phyloP scores from a whole-genome alignment of 1,140 invertebrate species.

The Bombus huntii region DNA sequence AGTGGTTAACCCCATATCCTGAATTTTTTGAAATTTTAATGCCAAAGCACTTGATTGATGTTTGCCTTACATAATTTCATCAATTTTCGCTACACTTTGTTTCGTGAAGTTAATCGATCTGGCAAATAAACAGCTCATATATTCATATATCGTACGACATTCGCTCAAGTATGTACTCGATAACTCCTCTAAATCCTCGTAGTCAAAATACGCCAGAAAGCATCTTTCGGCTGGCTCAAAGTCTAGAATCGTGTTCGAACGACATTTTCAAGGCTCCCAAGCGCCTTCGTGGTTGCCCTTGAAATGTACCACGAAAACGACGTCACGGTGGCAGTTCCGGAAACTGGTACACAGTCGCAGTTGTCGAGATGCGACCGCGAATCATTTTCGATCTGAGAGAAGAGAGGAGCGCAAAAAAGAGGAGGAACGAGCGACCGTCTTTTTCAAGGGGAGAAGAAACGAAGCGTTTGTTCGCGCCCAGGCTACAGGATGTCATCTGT shows the following conservation, averaged over 20 bases:
- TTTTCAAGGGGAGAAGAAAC: background rate
- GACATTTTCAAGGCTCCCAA: background rate
- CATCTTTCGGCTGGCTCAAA: too few species aligned
- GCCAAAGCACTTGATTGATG: too few species aligned
- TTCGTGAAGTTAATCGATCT: too few species aligned
- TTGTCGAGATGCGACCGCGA: background rate
- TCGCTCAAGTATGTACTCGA: too few species aligned
- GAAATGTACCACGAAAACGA: background rate
- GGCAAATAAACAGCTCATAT: too few species aligned
- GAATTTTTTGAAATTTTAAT: too few species aligned
- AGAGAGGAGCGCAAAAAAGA: background rate
- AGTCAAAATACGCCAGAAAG: too few species aligned
- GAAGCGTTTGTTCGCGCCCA: background rate
- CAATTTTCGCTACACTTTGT: too few species aligned
- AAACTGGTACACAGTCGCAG: background rate
- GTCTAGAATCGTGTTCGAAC: background rate
- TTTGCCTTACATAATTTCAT: too few species aligned
- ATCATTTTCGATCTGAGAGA: background rate
- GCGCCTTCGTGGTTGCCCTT: background rate
- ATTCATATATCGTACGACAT: too few species aligned
- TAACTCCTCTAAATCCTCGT: too few species aligned
- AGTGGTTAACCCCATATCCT: too few species aligned
- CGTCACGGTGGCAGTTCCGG: background rate
- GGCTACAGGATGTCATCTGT: constrained; percentile 38
- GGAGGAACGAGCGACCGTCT: background rate